Evolutionary conservation across 23 tunicate genomes (phyloP), one percentile per base, ranked within the genome.

Genomic region (Halocynthia aurantium): DNA sequence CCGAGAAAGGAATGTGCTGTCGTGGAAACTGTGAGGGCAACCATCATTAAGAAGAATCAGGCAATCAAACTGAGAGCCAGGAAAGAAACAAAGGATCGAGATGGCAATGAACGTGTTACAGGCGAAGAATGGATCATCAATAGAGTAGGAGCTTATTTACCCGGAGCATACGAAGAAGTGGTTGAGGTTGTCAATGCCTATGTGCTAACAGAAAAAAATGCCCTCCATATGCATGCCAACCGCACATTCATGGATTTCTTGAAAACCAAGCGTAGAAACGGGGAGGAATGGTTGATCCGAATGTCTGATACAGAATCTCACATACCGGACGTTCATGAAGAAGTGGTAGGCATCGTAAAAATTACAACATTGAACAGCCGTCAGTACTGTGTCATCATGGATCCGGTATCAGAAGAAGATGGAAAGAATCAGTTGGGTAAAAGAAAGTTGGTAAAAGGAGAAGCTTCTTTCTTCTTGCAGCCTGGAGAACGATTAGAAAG

Each of bases 81-180:
- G 64, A 87, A 87, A 62, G 89, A 87, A 69, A 87, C 81, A 8
- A 54, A 51, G n/a, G 98, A 93, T 61, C 70, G 82, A 11, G 93
- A 93, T 62, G 82, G 78, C n/a, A 80, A 61, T 50, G 76, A 70
- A 12, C 73, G 98, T 12, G 98, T 93, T 22, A 87, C 98, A 49
- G 98, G 98, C n/a, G 98, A 93, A 52, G 86, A 88, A 76, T 93
- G 98, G 98, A 60, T 93, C 20, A 71, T 93, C 7, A 84, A 87
- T 9, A 84, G 83, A 63, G 86, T 87, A 52, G 98, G 98, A 0
- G 93, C 93, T 17, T 93, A 87, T 70, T 63, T 93, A 6, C 98
- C 98, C 8, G 94, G 94, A 18, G 85, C 83, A 0, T 87, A 93
- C 66, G 98, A 93, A 66, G 93, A 87, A 81, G 89, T 93, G 15